phyloP scores from a whole-genome alignment of 1,140 invertebrate species.

The Solenopsis invicta region DNA sequence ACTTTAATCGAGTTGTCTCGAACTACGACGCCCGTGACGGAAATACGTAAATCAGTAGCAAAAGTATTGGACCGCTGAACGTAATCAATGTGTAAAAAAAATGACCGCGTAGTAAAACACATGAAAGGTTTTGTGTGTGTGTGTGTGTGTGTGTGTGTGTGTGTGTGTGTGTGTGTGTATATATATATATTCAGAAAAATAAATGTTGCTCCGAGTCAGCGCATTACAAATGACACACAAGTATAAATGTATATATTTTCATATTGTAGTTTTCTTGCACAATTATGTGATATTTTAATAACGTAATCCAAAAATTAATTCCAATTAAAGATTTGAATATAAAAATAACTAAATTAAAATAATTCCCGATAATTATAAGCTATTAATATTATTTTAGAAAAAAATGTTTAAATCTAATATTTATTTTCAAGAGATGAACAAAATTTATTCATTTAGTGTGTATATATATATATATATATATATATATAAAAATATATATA shows the following conservation, averaged over 20 bases:
- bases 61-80: slow-evolving; percentile 61
- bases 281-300: background rate
- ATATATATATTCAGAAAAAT: slow-evolving; percentile 12
- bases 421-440: background rate
- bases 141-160: too few relatives aligned
- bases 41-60: slow-evolving; percentile 73
- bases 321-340: background rate
- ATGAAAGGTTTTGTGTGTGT: too few relatives aligned
- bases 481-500: too few relatives aligned
- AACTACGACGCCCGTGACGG: slow-evolving; percentile 64
- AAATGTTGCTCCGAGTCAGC: background rate
- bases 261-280: background rate
- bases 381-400: background rate
- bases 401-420: background rate
- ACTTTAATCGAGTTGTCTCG: slow-evolving; percentile 81
- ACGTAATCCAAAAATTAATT: background rate
- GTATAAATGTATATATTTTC: background rate
- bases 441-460: background rate
- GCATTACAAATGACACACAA: background rate
- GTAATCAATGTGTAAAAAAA: slow-evolving; percentile 25
- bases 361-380: background rate
- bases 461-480: too few relatives aligned
- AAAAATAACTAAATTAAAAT: background rate
- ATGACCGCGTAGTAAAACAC: background rate
- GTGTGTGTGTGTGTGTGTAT: too few relatives aligned